Base-by-base conservation (phyloP, 1,140 invertebrate species). In the Coenobita brevimanus region DNA sequence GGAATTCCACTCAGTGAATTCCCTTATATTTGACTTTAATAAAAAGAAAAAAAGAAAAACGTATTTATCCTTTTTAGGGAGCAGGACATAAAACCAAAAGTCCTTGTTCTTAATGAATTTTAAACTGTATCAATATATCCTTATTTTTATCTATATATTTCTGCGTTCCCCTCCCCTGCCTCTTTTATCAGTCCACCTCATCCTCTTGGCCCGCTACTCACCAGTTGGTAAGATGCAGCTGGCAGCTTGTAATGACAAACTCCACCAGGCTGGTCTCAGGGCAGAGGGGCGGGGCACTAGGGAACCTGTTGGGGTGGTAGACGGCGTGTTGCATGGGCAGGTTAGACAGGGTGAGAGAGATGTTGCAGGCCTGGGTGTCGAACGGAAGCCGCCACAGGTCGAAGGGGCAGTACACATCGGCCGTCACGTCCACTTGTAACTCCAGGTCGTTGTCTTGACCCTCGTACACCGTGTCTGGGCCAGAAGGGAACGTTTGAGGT, bases 311-410 rank as follows among this genome's bases (percentile, higher is more conserved):
- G 38, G 41, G 73, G 62, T 69, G 36, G 62, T 46, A 67, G 80
- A 38, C 38, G 17, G 80, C n/a, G 36, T 69, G 33, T n/a, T 82
- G 76, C 4, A 30, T 6, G 3, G 76, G 62, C 36, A 82, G 38
- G 80, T 82, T 69, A 38, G 36, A n/a, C 38, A 82, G 27, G 8
- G 8, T 17, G n/a, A 82, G 21, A n/a, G 38, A 69, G 17, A 82
- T 15, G 38, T 46, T 43, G 38, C 80, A 82, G 24, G n/a, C 27
- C 36, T 82, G 80, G 30, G 30, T 24, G 62, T 82, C 80, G 38
- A 67, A 82, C n/a, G 80, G 80, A 24, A 27, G 69, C 2, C 62
- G 80, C 38, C 24, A 24, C n/a, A 82, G 62, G 64, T 60, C 41
- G 46, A 76, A 71, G 67, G 3, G 27, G 13, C 67, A 71, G 30